Evolutionary conservation across 2,113 vertebrate genomes (phyloP).

Genomic region (Trematocara macrostoma): DNA sequence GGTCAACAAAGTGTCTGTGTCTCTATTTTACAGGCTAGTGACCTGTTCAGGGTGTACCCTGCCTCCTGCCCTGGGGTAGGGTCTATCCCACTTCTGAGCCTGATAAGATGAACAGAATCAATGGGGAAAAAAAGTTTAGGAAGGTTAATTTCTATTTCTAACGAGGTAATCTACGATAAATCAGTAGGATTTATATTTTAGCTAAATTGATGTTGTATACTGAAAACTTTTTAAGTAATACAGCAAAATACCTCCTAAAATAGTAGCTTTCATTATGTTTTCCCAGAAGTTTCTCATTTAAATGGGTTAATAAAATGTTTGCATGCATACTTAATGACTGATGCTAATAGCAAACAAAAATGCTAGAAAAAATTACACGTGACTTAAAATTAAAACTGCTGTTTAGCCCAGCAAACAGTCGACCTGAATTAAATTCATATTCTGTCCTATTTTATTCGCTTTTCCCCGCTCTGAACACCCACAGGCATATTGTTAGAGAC

Average conservation of each 20-base stretch:
- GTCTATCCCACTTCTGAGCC: not conserved
- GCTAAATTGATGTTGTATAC: not conserved
- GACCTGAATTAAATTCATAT: not conserved
- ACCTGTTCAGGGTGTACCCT: not conserved
- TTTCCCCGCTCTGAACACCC: fast-evolving
- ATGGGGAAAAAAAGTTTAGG: fast-evolving
- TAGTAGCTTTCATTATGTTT: not conserved
- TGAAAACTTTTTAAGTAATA: not conserved
- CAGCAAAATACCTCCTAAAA: not conserved
- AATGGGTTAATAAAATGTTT: not conserved
- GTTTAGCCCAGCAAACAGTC: not conserved
- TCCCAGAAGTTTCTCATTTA: not conserved
- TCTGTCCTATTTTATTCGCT: not conserved
- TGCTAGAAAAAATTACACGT: not conserved
- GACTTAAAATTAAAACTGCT: not conserved
- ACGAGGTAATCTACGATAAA: not conserved
- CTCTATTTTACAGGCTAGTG: too few relatives aligned
- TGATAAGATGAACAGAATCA: not conserved
- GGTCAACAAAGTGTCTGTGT: too few relatives aligned
- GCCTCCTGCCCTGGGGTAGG: not conserved
- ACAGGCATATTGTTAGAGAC: not conserved
- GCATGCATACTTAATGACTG: not conserved
- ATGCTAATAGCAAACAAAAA: not conserved
- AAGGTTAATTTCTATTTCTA: not conserved
- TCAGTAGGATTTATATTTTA: not conserved